Conservation (phyloP, 2,113 vertebrate genomes). For the Haemorhous mexicanus region DNA sequence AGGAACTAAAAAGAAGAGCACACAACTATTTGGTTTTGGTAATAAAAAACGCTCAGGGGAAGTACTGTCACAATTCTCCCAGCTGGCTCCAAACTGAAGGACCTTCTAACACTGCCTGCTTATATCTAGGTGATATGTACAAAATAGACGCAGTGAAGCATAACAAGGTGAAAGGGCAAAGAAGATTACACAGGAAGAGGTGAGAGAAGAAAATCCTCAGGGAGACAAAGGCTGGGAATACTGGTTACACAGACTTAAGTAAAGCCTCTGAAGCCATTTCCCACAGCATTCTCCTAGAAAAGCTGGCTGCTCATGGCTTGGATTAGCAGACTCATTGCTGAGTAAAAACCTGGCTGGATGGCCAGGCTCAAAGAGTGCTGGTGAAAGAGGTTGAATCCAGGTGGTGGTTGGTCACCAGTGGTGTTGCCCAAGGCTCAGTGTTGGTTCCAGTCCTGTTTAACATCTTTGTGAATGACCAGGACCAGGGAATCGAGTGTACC, state of each 20-base stretch:
- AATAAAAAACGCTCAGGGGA: background rate
- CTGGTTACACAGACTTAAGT: background rate
- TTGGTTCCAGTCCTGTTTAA: background rate
- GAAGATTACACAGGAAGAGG: background rate
- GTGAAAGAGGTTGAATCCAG: background rate
- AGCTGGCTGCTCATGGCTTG: background rate
- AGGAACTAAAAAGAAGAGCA: background rate
- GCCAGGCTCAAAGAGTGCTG: background rate
- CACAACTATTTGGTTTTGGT: background rate
- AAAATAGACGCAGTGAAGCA: background rate
- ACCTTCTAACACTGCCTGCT: background rate
- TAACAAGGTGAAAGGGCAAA: background rate
- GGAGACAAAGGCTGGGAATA: background rate
- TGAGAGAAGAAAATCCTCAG: background rate
- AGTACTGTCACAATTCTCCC: background rate
- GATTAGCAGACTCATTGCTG: background rate
- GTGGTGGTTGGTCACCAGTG: accelerated
- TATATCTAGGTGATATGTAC: background rate
- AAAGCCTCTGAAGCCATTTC: background rate
- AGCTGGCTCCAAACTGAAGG: background rate
- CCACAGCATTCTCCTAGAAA: background rate
- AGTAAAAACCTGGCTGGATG: background rate
- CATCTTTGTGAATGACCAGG: background rate
- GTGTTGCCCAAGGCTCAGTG: background rate
- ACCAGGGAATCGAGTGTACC: background rate